A percentile compares a stretch with the other conserved stretches of the same genome.
phyloP scores from a whole-genome alignment of 1,140 invertebrate genomes.

The Papilio polytes region DNA sequence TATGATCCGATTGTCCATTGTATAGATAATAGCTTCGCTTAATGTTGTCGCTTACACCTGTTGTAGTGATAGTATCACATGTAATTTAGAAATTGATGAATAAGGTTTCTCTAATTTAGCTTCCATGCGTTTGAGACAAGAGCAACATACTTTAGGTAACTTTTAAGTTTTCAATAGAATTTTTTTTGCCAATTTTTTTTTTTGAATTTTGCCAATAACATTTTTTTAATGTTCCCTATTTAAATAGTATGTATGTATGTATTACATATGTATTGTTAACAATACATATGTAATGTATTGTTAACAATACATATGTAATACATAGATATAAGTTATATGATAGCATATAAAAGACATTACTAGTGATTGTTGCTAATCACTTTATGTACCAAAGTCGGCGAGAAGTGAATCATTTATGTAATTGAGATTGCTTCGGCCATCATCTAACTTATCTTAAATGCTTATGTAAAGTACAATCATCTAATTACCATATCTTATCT shows the following conservation, averaged over 20 bases:
- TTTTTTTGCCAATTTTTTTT: too few relatives aligned
- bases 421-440: background rate
- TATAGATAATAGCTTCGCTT: conserved; percentile 2
- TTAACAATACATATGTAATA: background rate
- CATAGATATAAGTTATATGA: background rate
- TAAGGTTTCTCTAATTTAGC: background rate
- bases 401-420: background rate
- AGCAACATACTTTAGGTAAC: background rate
- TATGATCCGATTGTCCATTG: conserved; percentile 3
- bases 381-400: background rate
- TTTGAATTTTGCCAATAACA: background rate
- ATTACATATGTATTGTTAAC: too few relatives aligned
- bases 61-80: background rate
- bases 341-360: background rate
- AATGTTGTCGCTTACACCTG: background rate
- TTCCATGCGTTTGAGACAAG: background rate
- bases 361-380: background rate
- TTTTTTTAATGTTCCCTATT: background rate
- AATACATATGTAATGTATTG: too few relatives aligned
- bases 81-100: background rate
- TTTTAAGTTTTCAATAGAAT: background rate
- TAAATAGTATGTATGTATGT: too few relatives aligned
- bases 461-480: background rate
- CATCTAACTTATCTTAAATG: background rate
- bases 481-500: conserved; percentile 6